phyloP scores from a whole-genome alignment of 2,888 invertebrate genomes.

The Cyclophora albipunctata region DNA sequence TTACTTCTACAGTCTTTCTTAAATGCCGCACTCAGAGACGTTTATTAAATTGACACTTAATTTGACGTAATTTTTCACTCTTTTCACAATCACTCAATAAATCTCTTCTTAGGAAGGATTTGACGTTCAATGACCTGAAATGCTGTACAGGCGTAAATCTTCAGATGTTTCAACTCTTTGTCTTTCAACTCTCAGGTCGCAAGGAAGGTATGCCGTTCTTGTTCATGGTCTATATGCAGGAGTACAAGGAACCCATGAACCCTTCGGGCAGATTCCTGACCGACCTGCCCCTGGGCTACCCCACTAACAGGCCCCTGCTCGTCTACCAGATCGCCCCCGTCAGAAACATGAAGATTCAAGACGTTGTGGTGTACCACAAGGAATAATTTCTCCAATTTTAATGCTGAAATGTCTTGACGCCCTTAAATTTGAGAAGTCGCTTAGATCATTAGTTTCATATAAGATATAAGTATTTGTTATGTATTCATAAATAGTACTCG shows the following conservation, averaged over 20 bases:
- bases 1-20: no score
- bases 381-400: slow-evolving; percentile 12
- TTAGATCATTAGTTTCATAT: no score
- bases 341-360: slow-evolving; percentile 70
- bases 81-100: background rate
- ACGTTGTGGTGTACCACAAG: slow-evolving; percentile 66
- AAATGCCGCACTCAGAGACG: no score
- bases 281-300: slow-evolving; percentile 62
- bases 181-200: slow-evolving; percentile 53
- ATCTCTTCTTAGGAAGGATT: background rate
- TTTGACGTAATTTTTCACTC: background rate
- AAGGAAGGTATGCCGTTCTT: slow-evolving; percentile 77
- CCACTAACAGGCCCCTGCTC: slow-evolving; percentile 63
- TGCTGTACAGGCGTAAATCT: no score
- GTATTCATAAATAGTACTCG: no score
- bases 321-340: slow-evolving; percentile 55
- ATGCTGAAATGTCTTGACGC: no score
- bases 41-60: no score
- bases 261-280: slow-evolving; percentile 39
- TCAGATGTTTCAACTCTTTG: background rate
- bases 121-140: no score
- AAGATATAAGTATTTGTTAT: no score
- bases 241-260: slow-evolving; percentile 29
- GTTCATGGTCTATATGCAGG: slow-evolving; percentile 69
- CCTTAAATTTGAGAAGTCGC: no score